phyloP scores from a whole-genome alignment of 2,113 vertebrate species.

The Theropithecus gelada region DNA sequence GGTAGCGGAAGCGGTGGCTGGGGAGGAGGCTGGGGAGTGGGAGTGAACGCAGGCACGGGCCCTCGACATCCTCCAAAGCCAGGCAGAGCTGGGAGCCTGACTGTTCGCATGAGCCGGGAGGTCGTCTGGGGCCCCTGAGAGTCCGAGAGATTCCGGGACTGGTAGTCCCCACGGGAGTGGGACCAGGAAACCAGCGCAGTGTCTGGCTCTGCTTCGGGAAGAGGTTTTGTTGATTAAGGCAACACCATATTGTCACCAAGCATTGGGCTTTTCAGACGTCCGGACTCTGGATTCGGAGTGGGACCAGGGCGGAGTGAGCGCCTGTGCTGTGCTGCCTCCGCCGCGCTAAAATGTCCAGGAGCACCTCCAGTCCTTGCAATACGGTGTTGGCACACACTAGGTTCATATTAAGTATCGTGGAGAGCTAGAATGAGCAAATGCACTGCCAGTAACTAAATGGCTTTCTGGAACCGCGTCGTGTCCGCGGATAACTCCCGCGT shows the following conservation, averaged over 20 bases:
- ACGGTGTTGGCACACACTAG: neutral
- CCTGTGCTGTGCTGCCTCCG: neutral
- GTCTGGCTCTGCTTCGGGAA: neutral
- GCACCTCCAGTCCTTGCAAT: rapidly evolving
- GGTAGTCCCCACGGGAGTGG: neutral
- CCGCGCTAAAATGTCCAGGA: neutral
- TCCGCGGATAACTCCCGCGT: rapidly evolving
- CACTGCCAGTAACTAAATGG: neutral
- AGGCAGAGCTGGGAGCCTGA: neutral
- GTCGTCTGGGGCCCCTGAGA: neutral
- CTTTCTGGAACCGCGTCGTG: neutral
- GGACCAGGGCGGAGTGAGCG: neutral
- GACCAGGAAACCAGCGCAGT: neutral
- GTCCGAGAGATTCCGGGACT: neutral
- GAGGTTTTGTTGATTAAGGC: neutral
- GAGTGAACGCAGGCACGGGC: rapidly evolving
- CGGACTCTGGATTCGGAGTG: neutral
- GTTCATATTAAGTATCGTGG: rapidly evolving
- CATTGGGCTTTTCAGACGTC: neutral
- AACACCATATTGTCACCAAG: neutral
- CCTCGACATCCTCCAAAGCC: neutral
- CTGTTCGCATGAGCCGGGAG: slow-evolving; percentile 72
- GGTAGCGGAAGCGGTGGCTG: neutral
- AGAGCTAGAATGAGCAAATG: rapidly evolving
- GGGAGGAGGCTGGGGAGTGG: neutral